Conservation (phyloP, 2,888 invertebrate species). For the Stictocephala bisonia region DNA sequence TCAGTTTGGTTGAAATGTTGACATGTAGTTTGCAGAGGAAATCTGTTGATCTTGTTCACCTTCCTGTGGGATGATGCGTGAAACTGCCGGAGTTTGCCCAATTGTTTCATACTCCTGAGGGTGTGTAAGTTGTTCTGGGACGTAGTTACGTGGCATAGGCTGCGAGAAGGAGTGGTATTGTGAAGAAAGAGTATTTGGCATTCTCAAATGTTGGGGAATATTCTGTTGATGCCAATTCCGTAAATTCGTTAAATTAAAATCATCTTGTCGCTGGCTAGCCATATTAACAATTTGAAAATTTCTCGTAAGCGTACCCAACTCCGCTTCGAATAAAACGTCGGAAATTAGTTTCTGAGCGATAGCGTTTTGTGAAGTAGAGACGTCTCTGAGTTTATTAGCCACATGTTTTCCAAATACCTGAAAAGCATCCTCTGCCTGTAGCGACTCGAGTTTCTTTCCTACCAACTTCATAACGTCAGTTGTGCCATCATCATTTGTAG, state of each 20-base stretch:
- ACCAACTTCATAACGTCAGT: slow-evolving; percentile 51
- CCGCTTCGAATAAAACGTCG: too few relatives aligned
- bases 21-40: slow-evolving; percentile 52
- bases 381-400: too few relatives aligned
- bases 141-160: too few relatives aligned
- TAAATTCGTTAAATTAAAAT: slow-evolving; percentile 52
- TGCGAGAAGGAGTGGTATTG: slow-evolving; percentile 50
- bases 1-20: slow-evolving; percentile 54
- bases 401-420: too few relatives aligned
- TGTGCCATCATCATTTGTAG: slow-evolving; percentile 54
- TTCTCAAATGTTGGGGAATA: slow-evolving; percentile 28
- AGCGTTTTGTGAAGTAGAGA: too few relatives aligned
- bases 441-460: too few relatives aligned
- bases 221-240: slow-evolving; percentile 49
- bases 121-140: slow-evolving; percentile 52
- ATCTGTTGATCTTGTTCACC: slow-evolving; percentile 53
- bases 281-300: slow-evolving; percentile 17
- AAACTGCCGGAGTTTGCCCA: slow-evolving; percentile 53
- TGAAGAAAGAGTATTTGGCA: slow-evolving; percentile 45
- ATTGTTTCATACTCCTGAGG: slow-evolving; percentile 54
- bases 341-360: too few relatives aligned
- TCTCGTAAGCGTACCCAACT: too few relatives aligned
- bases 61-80: slow-evolving; percentile 55
- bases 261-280: slow-evolving; percentile 49
- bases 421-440: too few relatives aligned